A percentile compares a stretch with the other conserved stretches of the same genome.
Evolutionary conservation across 1,140 invertebrate genomes (phyloP).

Genomic region (Leptinotarsa lineolata): DNA sequence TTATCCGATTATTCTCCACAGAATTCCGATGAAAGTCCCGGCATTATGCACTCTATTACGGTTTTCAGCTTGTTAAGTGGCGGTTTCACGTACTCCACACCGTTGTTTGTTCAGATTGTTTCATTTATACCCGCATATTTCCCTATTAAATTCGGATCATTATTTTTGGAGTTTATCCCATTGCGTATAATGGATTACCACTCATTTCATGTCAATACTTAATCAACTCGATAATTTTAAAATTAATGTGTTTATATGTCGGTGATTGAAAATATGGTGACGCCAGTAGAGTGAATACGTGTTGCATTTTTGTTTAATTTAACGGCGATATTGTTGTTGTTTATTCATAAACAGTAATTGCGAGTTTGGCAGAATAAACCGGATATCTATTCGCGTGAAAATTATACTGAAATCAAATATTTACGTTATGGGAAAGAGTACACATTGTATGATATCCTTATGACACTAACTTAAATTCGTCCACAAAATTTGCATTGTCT

Average conservation of each 20-base stretch:
- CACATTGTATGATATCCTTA: too few species aligned
- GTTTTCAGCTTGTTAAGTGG: not conserved
- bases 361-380: not conserved
- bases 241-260: slow-evolving; percentile 18
- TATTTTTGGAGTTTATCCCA: slow-evolving; percentile 26
- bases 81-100: not conserved
- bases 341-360: not conserved
- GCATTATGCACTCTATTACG: not conserved
- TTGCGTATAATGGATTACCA: slow-evolving; percentile 13
- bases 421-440: too few species aligned
- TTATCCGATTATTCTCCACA: not conserved
- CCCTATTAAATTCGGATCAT: slow-evolving; percentile 20
- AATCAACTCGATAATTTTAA: slow-evolving; percentile 22
- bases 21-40: not conserved
- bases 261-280: slow-evolving; percentile 4
- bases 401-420: too few species aligned
- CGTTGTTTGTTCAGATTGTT: slow-evolving; percentile 33
- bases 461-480: too few species aligned
- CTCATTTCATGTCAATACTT: slow-evolving; percentile 16
- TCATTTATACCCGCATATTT: slow-evolving; percentile 34
- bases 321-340: not conserved
- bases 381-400: too few species aligned
- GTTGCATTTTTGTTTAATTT: not conserved
- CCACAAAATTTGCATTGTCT: too few species aligned
- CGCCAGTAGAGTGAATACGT: not conserved